Conservation (phyloP, 2,888 invertebrate genomes). For the Sisyra nigra region DNA sequence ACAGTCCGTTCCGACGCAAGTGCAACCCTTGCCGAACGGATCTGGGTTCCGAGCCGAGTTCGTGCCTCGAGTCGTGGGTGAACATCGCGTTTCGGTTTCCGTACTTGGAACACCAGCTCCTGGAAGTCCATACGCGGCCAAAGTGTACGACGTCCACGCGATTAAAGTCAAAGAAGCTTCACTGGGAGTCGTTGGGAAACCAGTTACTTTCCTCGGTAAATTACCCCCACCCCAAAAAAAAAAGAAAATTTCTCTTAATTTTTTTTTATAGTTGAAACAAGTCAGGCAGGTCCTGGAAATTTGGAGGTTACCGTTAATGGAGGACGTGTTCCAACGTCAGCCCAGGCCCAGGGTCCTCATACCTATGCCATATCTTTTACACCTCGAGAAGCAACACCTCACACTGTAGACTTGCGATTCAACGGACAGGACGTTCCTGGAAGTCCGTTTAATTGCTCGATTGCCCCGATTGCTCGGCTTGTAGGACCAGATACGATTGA, state of each 20-base stretch:
- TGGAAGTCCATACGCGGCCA: slow-evolving; percentile 87
- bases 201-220: slow-evolving; percentile 77
- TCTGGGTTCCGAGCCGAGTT: slow-evolving; percentile 82
- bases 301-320: slow-evolving; percentile 97
- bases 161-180: slow-evolving; percentile 88
- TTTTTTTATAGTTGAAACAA: slow-evolving; percentile 80
- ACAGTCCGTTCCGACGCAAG: slow-evolving; percentile 78
- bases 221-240: slow-evolving; percentile 4
- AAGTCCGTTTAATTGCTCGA: slow-evolving; percentile 65
- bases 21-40: slow-evolving; percentile 63
- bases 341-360: slow-evolving; percentile 91
- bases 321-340: slow-evolving; percentile 90
- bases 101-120: slow-evolving; percentile 69
- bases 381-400: slow-evolving; percentile 77
- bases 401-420: slow-evolving; percentile 89
- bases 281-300: slow-evolving; percentile 96
- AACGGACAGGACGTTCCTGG: slow-evolving; percentile 93
- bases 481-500: slow-evolving; percentile 65
- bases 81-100: slow-evolving; percentile 77
- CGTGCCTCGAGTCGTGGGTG: slow-evolving; percentile 78
- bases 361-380: slow-evolving; percentile 95
- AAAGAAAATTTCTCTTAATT: not conserved
- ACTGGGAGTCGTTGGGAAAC: slow-evolving; percentile 73
- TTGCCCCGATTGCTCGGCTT: slow-evolving; percentile 71
- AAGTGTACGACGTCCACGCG: slow-evolving; percentile 87